A percentile compares a stretch with the other conserved stretches of the same genome.
Evolutionary conservation across 2,888 invertebrate species (phyloP).

Genomic region (Xestia c-nigrum): DNA sequence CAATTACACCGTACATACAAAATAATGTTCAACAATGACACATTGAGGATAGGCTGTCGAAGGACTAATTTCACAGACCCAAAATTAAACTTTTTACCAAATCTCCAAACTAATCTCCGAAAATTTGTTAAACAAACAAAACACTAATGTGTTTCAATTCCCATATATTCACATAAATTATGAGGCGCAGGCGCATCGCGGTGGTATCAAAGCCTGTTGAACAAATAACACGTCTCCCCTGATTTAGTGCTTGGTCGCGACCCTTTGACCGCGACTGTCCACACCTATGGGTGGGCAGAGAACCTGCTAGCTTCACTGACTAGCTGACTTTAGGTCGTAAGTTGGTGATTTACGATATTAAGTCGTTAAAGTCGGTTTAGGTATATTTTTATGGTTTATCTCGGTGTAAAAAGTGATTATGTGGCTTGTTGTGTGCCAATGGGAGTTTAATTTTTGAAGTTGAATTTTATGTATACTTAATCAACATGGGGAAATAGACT

Average conservation of each 20-base stretch:
- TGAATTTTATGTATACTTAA: neutral
- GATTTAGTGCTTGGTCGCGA: slow-evolving; percentile 76
- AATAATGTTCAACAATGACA: neutral
- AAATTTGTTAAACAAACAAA: slow-evolving; percentile 54
- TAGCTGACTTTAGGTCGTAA: slow-evolving; percentile 69
- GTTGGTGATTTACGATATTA: slow-evolving; percentile 61
- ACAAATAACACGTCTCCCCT: slow-evolving; percentile 81
- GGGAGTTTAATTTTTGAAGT: neutral
- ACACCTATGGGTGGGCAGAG: slow-evolving; percentile 86
- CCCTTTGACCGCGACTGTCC: slow-evolving; percentile 74
- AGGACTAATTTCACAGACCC: neutral
- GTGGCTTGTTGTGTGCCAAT: neutral
- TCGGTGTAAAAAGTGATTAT: slow-evolving; percentile 4
- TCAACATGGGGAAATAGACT: neutral
- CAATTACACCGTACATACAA: neutral
- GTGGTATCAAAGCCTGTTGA: slow-evolving; percentile 75
- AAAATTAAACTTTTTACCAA: neutral
- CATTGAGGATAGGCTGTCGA: neutral
- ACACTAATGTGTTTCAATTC: slow-evolving; percentile 62
- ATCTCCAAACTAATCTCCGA: slow-evolving; percentile 21
- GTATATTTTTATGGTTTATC: slow-evolving; percentile 41
- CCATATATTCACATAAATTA: slow-evolving; percentile 64
- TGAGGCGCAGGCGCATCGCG: slow-evolving; percentile 64
- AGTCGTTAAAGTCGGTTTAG: slow-evolving; percentile 40
- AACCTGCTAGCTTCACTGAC: slow-evolving; percentile 73